Base-by-base conservation (phyloP, 2,113 vertebrate species). In the Limnothrissa miodon region DNA sequence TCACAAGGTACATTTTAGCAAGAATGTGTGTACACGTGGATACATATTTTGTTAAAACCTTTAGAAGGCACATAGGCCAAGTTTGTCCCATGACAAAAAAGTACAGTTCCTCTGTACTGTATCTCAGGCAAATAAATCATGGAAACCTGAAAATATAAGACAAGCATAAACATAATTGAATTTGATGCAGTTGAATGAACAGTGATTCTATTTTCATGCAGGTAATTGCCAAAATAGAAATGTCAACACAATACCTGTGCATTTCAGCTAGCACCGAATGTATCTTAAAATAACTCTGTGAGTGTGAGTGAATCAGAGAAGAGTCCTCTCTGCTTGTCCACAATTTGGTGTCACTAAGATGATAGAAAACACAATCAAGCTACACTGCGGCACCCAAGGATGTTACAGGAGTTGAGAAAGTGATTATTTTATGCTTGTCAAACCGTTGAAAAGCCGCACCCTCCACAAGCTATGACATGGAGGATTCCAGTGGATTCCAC, bases 371-470 rank as follows among this genome's bases (percentile, higher is more conserved):
- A 56, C 19, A 23, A 56, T 56, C 21, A 56, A 19, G 51, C 51
- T 7, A 2, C 51, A 56, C 51, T 56, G 21, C 7, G 51, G 1
- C 1, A 23, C 21, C 51, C 51, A 56, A 56, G 19, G 51, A 23
- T 56, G 51, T 23, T 23, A 21, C 51, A 56, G 4, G 51, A 56
- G 51, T 56, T 56, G 51, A 56, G 51, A 56, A 56, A 23, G 3
- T 5, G 66, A 36, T 36, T 74, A 74, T 74, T 74, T 74, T 36
- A 74, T 29, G 10, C 66, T 74, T 74, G 66, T 74, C 66, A 74
- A 33, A 74, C 17, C 66, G 15, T 15, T 39, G 33, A 74, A 36
- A 74, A 13, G 66, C 66, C 66, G 36, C 66, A 74, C 66, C 33
- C 36, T 74, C 66, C 66, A 74, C 66, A 74, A 36, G 29, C 15